Percentiles rank a stretch among this genome's conserved stretches.
phyloP scores from a whole-genome alignment of 2,113 vertebrate species.

The Solenodon paradoxus region DNA sequence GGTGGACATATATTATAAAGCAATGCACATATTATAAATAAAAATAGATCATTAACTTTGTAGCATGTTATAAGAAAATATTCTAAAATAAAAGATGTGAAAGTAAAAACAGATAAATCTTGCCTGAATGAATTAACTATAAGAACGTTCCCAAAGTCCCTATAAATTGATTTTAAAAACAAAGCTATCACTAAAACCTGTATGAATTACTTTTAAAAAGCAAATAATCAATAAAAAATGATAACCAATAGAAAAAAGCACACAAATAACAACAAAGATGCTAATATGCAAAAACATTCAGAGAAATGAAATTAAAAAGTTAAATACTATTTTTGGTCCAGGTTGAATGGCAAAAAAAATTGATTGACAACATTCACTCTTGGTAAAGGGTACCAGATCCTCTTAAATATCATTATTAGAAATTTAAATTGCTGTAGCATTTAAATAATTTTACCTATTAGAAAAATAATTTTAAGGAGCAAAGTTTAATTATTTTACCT shows the following conservation, averaged over 20 bases:
- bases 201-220: background rate
- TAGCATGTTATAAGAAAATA: background rate
- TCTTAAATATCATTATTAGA: background rate
- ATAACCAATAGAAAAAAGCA: background rate
- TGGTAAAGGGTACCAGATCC: background rate
- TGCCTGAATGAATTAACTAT: background rate
- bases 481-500: background rate
- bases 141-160: background rate
- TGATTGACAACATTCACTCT: background rate
- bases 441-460: background rate
- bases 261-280: background rate
- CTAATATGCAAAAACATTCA: background rate
- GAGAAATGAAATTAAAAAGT: background rate
- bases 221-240: background rate
- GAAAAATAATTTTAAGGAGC: background rate
- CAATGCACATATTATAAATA: background rate
- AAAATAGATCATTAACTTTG: too few species aligned
- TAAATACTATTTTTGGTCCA: background rate
- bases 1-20: background rate
- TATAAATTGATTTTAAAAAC: background rate
- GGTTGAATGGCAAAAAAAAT: background rate
- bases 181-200: slow-evolving; percentile 18
- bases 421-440: background rate
- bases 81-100: background rate
- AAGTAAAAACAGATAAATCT: background rate